Evolutionary conservation across 2,888 invertebrate species (phyloP), one percentile per base, ranked within the genome.

Genomic region (Athetis lepigone): DNA sequence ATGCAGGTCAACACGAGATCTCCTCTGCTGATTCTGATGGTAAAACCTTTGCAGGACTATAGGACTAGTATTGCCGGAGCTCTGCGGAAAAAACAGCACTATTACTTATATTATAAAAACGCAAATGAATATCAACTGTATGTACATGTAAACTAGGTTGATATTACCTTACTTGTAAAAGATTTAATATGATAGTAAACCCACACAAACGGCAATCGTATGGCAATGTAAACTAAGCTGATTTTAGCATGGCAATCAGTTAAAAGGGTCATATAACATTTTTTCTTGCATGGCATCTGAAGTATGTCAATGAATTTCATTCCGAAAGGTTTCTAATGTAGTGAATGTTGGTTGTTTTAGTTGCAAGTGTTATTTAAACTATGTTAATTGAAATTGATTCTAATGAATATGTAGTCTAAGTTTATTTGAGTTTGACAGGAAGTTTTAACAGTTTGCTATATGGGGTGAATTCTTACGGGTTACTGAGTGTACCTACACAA

Each of bases 31-130:
- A 85, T 96, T 97, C 86, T 97, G 97, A 88, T 97, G 97, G 85
- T 97, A 97, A 87, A 97, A 97, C 87, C 97, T 95, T 87, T 97
- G 97, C 77, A 97, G 93, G 64, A 97, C 97, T 87, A 97, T 97
- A 37, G 97, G 97, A 91, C 97, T 97, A 57, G 97, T 97, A 92
- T 97, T 97, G 71, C 97, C 97, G 43, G 96, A 96, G 82, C 92
- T 94, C 95, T 95, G 89, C 1, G 60, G 47, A 66, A 59, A 54
- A 60, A 18, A 45, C 1, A 49, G 0, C 6, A 8, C 4, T n/a
- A 43, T 59, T 50, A 55, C 13, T 54, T 55, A 3, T 2, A 23
- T 19, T 19, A n/a, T 7, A 37, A 18, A 37, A 37, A 16, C 8
- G 7, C 46, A 51, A 5, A 13, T 9, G 5, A 27, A 19, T 40